These are phyloP conservation scores for Rosalia funebris DNA, from an alignment of 2,888 invertebrate species.

Conservation along the genomic window DNA sequence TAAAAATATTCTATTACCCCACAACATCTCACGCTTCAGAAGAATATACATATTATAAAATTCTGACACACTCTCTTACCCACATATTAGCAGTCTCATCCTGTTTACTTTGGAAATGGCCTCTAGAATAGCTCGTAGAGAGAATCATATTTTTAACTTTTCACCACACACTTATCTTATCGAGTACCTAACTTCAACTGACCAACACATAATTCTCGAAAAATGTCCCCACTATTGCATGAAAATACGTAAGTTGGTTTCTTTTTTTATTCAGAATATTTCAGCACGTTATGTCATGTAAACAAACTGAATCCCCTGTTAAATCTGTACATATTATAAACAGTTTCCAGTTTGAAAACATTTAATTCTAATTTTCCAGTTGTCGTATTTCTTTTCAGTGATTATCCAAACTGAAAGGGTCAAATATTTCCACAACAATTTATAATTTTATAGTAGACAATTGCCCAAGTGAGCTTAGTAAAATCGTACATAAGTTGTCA, in stretches of 20 bases:
- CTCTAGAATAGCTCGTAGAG: constrained; percentile 54
- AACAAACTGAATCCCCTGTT: constrained; percentile 10
- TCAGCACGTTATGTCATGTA: constrained; percentile 27
- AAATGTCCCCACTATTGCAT: constrained; percentile 46
- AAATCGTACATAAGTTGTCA: too few relatives aligned
- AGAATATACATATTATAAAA: too few relatives aligned
- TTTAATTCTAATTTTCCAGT: too few relatives aligned
- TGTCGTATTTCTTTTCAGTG: too few relatives aligned
- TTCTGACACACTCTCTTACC: constrained; percentile 60
- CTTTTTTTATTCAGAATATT: constrained; percentile 24
- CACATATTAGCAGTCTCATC: constrained; percentile 58
- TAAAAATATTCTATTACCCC: too few relatives aligned
- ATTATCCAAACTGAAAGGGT: too few relatives aligned
- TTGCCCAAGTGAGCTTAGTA: too few relatives aligned
- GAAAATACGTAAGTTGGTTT: constrained; percentile 27
- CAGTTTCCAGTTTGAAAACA: too few relatives aligned
- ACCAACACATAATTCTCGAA: constrained; percentile 45
- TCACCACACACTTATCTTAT: constrained; percentile 47
- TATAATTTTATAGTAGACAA: too few relatives aligned
- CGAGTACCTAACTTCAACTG: constrained; percentile 54
- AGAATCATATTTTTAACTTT: constrained; percentile 55
- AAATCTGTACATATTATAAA: too few relatives aligned
- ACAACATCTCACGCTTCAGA: too few relatives aligned
- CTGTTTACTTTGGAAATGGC: constrained; percentile 51
- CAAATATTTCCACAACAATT: too few relatives aligned